Base-by-base conservation (phyloP, 2,888 invertebrate genomes). In the Deilephila porcellus region DNA sequence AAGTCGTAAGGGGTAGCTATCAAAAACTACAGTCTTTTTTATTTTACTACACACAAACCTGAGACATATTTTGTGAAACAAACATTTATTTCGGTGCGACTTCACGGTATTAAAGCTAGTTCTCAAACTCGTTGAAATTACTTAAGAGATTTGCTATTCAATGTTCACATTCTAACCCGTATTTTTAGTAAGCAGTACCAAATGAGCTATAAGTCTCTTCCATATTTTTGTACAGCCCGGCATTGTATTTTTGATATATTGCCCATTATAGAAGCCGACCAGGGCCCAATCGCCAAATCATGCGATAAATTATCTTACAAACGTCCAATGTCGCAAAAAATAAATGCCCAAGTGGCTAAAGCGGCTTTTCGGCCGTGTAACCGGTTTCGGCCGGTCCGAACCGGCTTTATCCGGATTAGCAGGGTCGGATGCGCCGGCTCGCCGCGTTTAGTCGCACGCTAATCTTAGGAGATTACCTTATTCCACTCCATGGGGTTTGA, bases 341-440 rank as follows among this genome's bases (percentile, higher is more conserved):
- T 63, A 71, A 71, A 73, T 53, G 62, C 60, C 62, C 60, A 72
- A 60, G 67, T 72, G 59, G 67, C 67, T 52, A 53, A 53, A 60
- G 74, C 62, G 75, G 82, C 76, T 82, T 83, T 77, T 79, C 82
- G 76, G 76, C 71, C 76, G 73, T 78, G 82, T 81, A 75, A 75
- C 79, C 79, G 78, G 81, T 80, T 80, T 82, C 77, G 76, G 78
- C 77, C 76, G 78, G 78, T 78, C 78, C 75, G 73, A 75, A 72
- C 64, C 76, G 79, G 80, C 76, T 80, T 81, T 79, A 79, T 79
- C 77, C 79, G 79, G 83, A 81, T 84, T 83, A 83, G 79, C 76
- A 76, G 77, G 76, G 77, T 53, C 75, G 80, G 80, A 77, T 76
- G 78, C 81, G 79, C 78, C 78, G 77, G 77, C 72, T 71, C 75